A percentile compares a stretch with the other conserved stretches of the same genome.
These are phyloP conservation scores for Eulimnadia texana DNA, from an alignment of 1,140 invertebrate genomes.

Conservation along the genomic window DNA sequence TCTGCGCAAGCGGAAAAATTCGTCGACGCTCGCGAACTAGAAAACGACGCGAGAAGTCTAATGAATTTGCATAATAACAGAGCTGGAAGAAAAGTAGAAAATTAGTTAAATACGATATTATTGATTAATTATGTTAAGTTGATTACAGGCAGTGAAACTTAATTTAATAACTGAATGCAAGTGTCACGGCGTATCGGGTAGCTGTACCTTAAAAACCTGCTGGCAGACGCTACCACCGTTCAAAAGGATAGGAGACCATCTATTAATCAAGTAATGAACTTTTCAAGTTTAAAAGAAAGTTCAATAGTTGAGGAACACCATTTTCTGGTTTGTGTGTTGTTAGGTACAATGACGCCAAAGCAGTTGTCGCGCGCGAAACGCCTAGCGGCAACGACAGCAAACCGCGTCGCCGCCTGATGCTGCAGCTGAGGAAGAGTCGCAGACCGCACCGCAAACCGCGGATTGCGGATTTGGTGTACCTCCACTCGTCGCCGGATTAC, in stretches of 20 bases:
- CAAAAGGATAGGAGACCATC: conserved; percentile 59
- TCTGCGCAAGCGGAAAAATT: conserved; percentile 62
- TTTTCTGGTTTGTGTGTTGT: background rate
- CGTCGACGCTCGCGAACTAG: conserved; percentile 66
- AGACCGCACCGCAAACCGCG: conserved; percentile 41
- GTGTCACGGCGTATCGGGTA: conserved; percentile 91
- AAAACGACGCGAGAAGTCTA: conserved; percentile 64
- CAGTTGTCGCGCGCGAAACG: conserved; percentile 1
- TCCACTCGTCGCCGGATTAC: conserved; percentile 82
- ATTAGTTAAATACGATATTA: background rate
- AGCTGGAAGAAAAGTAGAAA: conserved; percentile 69
- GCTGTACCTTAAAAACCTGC: conserved; percentile 85
- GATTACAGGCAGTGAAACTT: conserved; percentile 68
- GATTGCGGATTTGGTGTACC: conserved; percentile 68
- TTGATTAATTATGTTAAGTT: conserved; percentile 10
- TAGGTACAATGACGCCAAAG: conserved; percentile 7
- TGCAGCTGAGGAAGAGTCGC: background rate
- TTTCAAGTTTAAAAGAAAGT: background rate
- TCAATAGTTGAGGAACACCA: background rate
- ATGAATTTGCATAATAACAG: conserved; percentile 98
- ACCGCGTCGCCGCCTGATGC: conserved; percentile 1
- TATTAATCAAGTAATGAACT: conserved; percentile 40
- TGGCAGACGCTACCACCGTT: conserved; percentile 80
- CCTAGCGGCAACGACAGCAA: conserved; percentile 9
- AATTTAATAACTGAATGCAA: conserved; percentile 75